Evolutionary conservation across 2,113 vertebrate species (phyloP).

Genomic region (Pontoporia blainvillei): DNA sequence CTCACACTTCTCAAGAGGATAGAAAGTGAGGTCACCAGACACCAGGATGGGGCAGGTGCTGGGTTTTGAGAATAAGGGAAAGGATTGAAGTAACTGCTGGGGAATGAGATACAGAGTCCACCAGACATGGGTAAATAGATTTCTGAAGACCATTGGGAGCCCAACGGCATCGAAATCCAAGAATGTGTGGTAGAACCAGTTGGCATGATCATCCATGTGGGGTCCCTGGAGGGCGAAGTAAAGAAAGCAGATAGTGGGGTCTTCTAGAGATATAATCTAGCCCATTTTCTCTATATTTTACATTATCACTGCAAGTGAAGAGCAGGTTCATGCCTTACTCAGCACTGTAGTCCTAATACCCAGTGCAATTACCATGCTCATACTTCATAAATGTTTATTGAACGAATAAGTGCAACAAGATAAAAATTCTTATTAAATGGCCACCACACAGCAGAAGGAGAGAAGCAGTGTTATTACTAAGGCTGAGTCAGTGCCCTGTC

Average conservation of each 20-base stretch:
- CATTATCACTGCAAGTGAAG: background rate
- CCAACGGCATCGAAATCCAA: background rate
- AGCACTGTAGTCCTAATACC: background rate
- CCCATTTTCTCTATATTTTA: background rate
- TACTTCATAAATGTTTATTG: background rate
- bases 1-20: background rate
- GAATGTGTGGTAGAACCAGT: background rate
- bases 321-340: background rate
- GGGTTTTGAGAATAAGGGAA: background rate
- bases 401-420: background rate
- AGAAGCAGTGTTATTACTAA: background rate
- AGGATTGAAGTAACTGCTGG: background rate
- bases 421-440: background rate
- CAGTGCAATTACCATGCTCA: background rate
- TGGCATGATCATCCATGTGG: too few relatives aligned
- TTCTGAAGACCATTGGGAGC: background rate
- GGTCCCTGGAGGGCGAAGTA: background rate
- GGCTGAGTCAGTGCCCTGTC: background rate
- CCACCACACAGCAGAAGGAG: background rate
- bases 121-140: background rate
- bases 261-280: background rate
- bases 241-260: background rate
- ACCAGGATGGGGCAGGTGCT: background rate
- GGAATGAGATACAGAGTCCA: background rate
- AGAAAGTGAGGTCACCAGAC: background rate